phyloP scores from a whole-genome alignment of 1,140 invertebrate genomes.

The Whitmania pigra region DNA sequence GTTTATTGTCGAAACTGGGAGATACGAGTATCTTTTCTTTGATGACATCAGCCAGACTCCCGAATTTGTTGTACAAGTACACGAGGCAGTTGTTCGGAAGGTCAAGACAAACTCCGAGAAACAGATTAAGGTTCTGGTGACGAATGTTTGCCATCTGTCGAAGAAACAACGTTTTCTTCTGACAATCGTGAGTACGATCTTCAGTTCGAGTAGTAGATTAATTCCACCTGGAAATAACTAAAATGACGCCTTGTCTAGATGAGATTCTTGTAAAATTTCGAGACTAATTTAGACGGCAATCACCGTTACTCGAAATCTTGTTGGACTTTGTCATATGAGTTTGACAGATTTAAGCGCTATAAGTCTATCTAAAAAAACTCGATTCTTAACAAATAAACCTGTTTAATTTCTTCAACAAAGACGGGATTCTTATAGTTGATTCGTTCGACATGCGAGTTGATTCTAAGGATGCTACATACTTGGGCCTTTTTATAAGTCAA shows the following conservation, averaged over 20 bases:
- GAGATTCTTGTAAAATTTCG: background rate
- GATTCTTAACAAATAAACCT: background rate
- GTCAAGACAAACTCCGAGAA: conserved; percentile 73
- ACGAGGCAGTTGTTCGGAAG: conserved; percentile 54
- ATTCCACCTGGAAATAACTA: too few relatives aligned
- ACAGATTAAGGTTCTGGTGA: conserved; percentile 74
- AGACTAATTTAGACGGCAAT: background rate
- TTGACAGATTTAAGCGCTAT: too few relatives aligned
- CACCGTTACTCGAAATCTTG: background rate
- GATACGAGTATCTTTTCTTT: conserved; percentile 3
- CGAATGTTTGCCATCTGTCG: conserved; percentile 49
- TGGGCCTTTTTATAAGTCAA: background rate
- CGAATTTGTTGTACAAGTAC: conserved; percentile 66
- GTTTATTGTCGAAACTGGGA: background rate
- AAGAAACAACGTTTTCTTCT: background rate
- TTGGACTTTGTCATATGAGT: too few relatives aligned
- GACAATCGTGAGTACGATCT: background rate
- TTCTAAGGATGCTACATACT: background rate
- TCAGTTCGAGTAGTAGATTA: too few relatives aligned
- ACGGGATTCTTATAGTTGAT: background rate
- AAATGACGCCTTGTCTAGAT: too few relatives aligned
- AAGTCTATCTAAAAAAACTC: too few relatives aligned
- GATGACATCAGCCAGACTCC: conserved; percentile 48
- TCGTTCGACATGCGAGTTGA: background rate
- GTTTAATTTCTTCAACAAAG: conserved; percentile 4